Conservation (phyloP, 1,140 invertebrate species). For the Drosophila pachea region DNA sequence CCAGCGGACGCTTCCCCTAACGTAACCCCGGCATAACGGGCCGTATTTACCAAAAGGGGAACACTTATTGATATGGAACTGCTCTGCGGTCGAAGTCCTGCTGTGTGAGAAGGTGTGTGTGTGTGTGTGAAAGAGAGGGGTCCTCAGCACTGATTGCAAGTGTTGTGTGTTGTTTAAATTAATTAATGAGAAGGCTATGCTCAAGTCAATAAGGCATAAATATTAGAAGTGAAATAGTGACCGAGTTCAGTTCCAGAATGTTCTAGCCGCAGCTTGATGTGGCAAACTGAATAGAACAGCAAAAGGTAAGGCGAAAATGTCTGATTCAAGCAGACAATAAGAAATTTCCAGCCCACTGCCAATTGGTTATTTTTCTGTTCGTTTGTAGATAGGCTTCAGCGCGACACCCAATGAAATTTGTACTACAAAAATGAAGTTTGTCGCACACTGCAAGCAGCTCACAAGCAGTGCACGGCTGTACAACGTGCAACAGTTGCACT, state of each 20-base stretch:
- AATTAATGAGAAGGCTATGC: slow-evolving; percentile 4
- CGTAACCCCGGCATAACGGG: neutral
- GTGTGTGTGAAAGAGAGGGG: slow-evolving; percentile 28
- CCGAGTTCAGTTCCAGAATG: too few relatives aligned
- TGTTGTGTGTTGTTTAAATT: slow-evolving; percentile 24
- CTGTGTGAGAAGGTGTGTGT: slow-evolving; percentile 27
- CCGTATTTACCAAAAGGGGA: slow-evolving; percentile 29
- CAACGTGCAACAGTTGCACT: too few relatives aligned
- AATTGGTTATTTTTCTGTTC: too few relatives aligned
- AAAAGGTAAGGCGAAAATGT: too few relatives aligned
- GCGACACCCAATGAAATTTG: too few relatives aligned
- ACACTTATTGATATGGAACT: slow-evolving; percentile 27
- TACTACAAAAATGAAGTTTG: too few relatives aligned
- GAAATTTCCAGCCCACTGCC: too few relatives aligned
- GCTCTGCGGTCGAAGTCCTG: slow-evolving; percentile 38
- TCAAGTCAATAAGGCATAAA: slow-evolving; percentile 7
- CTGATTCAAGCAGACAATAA: too few relatives aligned
- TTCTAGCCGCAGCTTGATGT: too few relatives aligned
- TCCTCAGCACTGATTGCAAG: slow-evolving; percentile 51
- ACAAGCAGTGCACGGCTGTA: neutral
- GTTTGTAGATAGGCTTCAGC: too few relatives aligned
- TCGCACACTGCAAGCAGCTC: slow-evolving; percentile 4
- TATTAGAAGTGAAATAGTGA: neutral
- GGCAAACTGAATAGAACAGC: too few relatives aligned
- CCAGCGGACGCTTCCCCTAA: slow-evolving; percentile 21